Base-by-base conservation (phyloP, 2,113 vertebrate genomes). In the Neofelis nebulosa region DNA sequence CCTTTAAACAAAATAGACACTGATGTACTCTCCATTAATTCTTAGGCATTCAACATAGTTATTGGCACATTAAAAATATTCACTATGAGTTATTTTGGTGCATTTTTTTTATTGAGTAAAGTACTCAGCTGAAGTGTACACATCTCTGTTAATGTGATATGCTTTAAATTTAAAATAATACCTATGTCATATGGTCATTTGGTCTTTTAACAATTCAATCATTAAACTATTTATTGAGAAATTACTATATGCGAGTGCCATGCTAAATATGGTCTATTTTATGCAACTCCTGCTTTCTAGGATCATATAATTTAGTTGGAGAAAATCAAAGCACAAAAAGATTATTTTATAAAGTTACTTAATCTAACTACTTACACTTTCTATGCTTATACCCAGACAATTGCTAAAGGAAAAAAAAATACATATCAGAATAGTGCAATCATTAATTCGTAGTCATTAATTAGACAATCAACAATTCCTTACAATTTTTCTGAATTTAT, bases 1-100 rank as follows among this genome's bases (percentile, higher is more conserved):
- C 45, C 36, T 83, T 91, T 88, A 69, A 16, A 7, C 10, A 84
- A 29, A n/a, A 18, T n/a, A 83, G 16, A 65, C 5, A 50, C 45
- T 86, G n/a, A 31, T 29, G 61, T 81, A 31, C 5, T 90, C 83
- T 95, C 71, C 63, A 73, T 79, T 78, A 84, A 94, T 95, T 91
- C 36, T 4, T n/a, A 63, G 65, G 33, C 14, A 65, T 33, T 12
- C 3, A 14, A 31, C 41, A 74, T 1, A 65, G 21, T 48, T 82
- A 31, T 79, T 91, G 52, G 4, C 31, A 21, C 7, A 25, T 71
- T 71, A 41, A 82, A 81, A 88, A 55, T 50, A 6, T 15, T 93
- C 45, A 55, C 7, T 27, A 63, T 87, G 33, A 68, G 57, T 81
- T 79, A 89, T 61, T 50, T 52, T 50, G 33, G 52, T 50, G 12